Evolutionary conservation across 2,888 invertebrate species (phyloP).

Genomic region (Nycteola revayana): DNA sequence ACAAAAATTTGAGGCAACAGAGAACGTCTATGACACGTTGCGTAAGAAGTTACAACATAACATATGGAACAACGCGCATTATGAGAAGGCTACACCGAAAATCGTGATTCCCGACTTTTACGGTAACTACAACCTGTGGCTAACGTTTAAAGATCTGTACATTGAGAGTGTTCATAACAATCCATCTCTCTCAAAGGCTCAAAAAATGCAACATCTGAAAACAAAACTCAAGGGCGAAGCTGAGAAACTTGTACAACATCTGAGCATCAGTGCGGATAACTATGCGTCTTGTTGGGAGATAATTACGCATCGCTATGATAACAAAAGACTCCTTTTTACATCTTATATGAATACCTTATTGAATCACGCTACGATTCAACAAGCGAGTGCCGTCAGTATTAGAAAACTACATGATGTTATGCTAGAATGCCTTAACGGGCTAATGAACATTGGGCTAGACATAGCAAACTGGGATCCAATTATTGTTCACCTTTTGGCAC

Average conservation of each 20-base stretch:
- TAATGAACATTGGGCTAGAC: no score
- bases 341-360: neutral
- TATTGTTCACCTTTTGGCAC: slow-evolving; percentile 1
- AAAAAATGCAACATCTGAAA: slow-evolving; percentile 6
- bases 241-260: slow-evolving; percentile 3
- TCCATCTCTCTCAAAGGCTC: slow-evolving; percentile 1
- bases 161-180: slow-evolving; percentile 7
- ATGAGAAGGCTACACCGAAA: slow-evolving; percentile 2
- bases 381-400: no score
- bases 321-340: neutral
- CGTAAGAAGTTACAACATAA: neutral
- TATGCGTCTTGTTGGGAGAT: slow-evolving; percentile 1
- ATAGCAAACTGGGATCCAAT: slow-evolving; percentile 1
- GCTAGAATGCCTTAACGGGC: no score
- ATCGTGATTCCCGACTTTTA: slow-evolving; percentile 3
- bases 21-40: slow-evolving; percentile 1
- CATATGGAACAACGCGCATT: slow-evolving; percentile 1
- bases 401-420: no score
- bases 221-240: slow-evolving; percentile 2
- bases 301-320: neutral
- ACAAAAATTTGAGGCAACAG: slow-evolving; percentile 1
- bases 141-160: slow-evolving; percentile 4
- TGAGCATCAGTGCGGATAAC: slow-evolving; percentile 3
- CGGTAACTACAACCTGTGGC: slow-evolving; percentile 6
- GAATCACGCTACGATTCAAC: no score